Base-by-base conservation (phyloP, 2,113 vertebrate species). In the Panurus biarmicus region DNA sequence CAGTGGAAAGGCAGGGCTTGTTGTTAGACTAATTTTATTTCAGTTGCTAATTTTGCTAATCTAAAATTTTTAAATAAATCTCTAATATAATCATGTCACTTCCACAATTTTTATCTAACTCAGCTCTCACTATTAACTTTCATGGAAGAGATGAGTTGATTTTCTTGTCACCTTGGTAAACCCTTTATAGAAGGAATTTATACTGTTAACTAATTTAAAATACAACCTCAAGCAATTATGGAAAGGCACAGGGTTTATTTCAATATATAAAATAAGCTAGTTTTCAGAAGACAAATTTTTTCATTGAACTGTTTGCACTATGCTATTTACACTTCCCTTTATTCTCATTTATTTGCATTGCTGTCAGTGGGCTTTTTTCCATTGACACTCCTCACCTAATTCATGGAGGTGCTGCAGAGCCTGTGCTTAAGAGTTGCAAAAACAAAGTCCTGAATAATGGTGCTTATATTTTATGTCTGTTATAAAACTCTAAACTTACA, bases 401-500 rank as follows among this genome's bases (percentile, higher is more conserved):
- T 89, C 86, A 77, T 48, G 54, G 47, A 89, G 48, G 29, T 84
- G 51, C 14, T 79, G 36, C 29, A 75, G 51, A 87, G 23, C n/a
- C 82, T 85, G 17, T 77, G 24, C 28, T 76, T 70, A 60, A 87
- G 53, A 61, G 28, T 48, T 90, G 45, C 60, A 90, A 87, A 73
- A 47, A 85, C 72, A 60, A 89, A 87, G 29, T 87, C 42, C 12
- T 69, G 26, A 31, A 56, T 85, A 87, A 87, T 58, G 40, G 13
- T 71, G 17, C 19, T 75, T 87, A 29, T 58, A 67, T 87, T 95
- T 95, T 78, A 75, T 77, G 12, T 44, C 48, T 69, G 26, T 81
- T 93, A 51, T 91, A 93, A 94, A 95, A 67, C 29, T 87, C 50
- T 77, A 85, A 90, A 89, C 53, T 87, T 58, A 75, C 36, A 89